Base-by-base conservation (phyloP, 37 sponge, comb jelly and placozoan species). In the Dysidea cf. avara region DNA sequence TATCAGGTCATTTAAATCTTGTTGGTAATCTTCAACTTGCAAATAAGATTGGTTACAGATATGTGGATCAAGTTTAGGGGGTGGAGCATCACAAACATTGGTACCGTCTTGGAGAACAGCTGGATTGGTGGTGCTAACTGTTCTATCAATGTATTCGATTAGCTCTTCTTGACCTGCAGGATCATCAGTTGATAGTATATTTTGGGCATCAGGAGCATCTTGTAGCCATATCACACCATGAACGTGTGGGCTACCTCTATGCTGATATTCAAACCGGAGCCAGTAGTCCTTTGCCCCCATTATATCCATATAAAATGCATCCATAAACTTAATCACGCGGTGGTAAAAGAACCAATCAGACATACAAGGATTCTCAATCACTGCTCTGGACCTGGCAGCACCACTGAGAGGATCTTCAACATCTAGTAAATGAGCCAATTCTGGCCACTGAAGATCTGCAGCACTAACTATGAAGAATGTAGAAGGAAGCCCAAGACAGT, bases 361-460 rank as follows among this genome's bases (percentile, higher is more conserved):
- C 52, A 86, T 63, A 25, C 76, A 70, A 60, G 81, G 87, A 49
- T 86, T 86, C 32, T 75, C 87, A n/a, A 21, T 1, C 29, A 86
- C 36, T 18, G 87, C 81, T 40, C 64, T 67, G 31, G 0, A 25
- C 20, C 75, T 57, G 29, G 30, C 31, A 0, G 46, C 21, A 11
- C 46, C 55, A 36, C 30, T 35, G 25, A 71, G 59, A 30, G 59
- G 68, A n/a, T 85, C 33, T 14, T 68, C 69, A n/a, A 56, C 50
- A 54, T 78, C 77, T 50, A 77, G 55, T 21, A 84, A 72, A 18
- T 29, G 56, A 33, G 82, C 82, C 32, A 81, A 48, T 39, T 72
- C 74, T 72, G 74, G 82, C 74, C 82, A 81, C 61, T 84, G 78
- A 22, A 68, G 69, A 57, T 83, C 84, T 39, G 84, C 84, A 29